Evolutionary conservation across 2,113 vertebrate genomes (phyloP), one percentile per base, ranked within the genome.

Genomic region (Prunella fulvescens): DNA sequence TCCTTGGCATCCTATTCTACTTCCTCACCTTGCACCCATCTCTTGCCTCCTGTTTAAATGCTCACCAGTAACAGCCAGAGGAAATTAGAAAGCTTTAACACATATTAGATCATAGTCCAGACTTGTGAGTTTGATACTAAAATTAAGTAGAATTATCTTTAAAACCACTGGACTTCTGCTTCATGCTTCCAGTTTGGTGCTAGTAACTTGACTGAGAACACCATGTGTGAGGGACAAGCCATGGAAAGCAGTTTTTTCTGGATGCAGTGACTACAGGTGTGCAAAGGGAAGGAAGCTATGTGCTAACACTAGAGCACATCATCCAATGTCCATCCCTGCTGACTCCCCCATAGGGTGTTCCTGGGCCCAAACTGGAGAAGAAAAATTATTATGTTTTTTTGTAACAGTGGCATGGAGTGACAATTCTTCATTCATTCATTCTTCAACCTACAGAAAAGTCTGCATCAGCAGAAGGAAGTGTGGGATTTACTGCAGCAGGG

Each of bases 321-420:
- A 81, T 44, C 31, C 87, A 22, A 4, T 23, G 57, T 57, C 58
- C 64, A 47, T 39, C 37, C 86, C 89, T 81, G 65, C 77, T 26
- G 70, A 93, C 76, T 51, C 67, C 72, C 42, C 53, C 39, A 94
- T 48, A 97, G 95, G 95, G 92, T 90, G 91, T 95, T 90, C 97
- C 31, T 98, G 39, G 40, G 61, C 53, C n/a, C n/a, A 47, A 73
- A 74, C 7, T n/a, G 81, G 97, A 95, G 82, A 96, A 97, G 94
- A 97, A 95, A 47, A 97, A 97, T 25, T 97, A 98, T 80, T 86
- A 92, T 45, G 93, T 93, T 84, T 96, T 97, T 97, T 74, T 94
- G 53, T 73, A 97, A 97, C 7, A 40, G 91, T 57, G 97, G 96
- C 44, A 97, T 5, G 66, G 97, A 69, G 83, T 95, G 35, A 97